Base-by-base conservation (phyloP, 92 coral and sea anemone species). In the Diadumene lineata region DNA sequence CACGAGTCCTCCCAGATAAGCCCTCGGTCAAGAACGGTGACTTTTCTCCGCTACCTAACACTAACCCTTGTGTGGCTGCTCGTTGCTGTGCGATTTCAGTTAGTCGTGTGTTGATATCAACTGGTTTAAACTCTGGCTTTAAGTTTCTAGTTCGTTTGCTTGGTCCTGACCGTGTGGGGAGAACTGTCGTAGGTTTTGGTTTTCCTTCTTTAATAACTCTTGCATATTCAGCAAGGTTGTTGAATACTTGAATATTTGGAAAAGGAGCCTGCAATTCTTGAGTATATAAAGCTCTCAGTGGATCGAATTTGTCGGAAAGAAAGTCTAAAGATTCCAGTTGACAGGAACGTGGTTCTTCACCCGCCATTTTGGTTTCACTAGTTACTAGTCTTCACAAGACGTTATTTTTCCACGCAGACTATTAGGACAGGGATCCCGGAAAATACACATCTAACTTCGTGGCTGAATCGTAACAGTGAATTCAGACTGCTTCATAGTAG, bases 181-280 rank as follows among this genome's bases (percentile, higher is more conserved):
- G 17, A 25, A 50, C 24, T 44, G 78, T 56, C 34, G 21, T 50
- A 11, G 85, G 11, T 58, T 84, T 87, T 50, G 79, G 48, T 68
- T 88, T 91, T 43, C 92, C 94, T 34, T 70, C 92, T 60, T 89
- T 89, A 51, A 94, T 85, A 43, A 84, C 86, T 17, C 85, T 79
- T 11, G 97, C 96, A 79, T 94, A 94, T 73, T 92, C 96, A 32
- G 82, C 92, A 21, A 94, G 84, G 70, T 89, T 94, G 63, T 94
- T 94, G 26, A 92, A 92, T 66, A 92, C 68, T 30, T 84, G 89
- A 34, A 92, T 92, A 71, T 86, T 94, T 27, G 92, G 93, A 34
- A 94, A 77, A 32, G 97, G 98, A 56, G 98, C 96, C 38, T 84
- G 89, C 6, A 94, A 83, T 23, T 74, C 73, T 44, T 53, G 60